These are phyloP conservation scores for Rotaria magnacalcarata DNA, from an alignment of 2,888 invertebrate species.

Conservation along the genomic window DNA sequence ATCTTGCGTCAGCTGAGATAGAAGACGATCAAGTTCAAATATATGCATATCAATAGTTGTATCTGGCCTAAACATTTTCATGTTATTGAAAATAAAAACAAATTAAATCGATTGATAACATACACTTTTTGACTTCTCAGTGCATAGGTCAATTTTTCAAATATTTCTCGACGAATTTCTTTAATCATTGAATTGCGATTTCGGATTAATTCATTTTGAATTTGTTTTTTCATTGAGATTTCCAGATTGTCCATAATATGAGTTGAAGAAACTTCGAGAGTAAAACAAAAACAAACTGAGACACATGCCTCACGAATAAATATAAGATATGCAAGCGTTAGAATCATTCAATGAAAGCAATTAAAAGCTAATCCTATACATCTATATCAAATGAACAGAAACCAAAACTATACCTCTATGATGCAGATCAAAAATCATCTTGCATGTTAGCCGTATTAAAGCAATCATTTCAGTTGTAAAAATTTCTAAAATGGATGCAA, in stretches of 20 bases:
- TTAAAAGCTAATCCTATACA: too few species aligned
- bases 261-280: neutral
- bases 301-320: too few species aligned
- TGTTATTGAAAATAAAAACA: too few species aligned
- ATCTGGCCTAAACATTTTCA: neutral
- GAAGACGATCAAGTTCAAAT: slow-evolving; percentile 4
- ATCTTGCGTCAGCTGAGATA: neutral
- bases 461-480: slow-evolving; percentile 25
- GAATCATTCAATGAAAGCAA: too few species aligned
- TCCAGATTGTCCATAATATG: neutral
- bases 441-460: slow-evolving; percentile 28
- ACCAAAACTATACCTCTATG: neutral
- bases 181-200: slow-evolving; percentile 23
- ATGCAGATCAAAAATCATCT: slow-evolving; percentile 28
- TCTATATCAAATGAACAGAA: neutral
- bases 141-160: neutral
- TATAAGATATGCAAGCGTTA: too few species aligned
- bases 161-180: slow-evolving; percentile 27
- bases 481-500: neutral
- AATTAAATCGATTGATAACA: neutral
- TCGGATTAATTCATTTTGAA: slow-evolving; percentile 24
- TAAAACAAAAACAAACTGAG: neutral
- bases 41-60: neutral
- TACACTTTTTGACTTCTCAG: slow-evolving; percentile 29
- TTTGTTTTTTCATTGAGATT: neutral